These are phyloP conservation scores for Rhagium mordax DNA, from an alignment of 2,888 invertebrate species.

Conservation along the genomic window DNA sequence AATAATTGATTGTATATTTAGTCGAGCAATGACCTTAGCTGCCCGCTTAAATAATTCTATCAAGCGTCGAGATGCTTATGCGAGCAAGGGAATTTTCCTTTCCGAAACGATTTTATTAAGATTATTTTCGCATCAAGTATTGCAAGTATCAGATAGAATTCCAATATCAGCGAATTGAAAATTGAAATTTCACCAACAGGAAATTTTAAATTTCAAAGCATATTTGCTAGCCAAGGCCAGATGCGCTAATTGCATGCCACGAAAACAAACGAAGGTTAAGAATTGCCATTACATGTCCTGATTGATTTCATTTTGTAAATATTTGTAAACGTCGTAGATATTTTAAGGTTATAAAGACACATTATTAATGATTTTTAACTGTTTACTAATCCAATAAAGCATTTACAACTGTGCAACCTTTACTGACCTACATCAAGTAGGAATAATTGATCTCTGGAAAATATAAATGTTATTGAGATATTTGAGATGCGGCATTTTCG, in stretches of 20 bases:
- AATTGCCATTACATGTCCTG: conserved; percentile 26
- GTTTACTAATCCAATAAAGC: background rate
- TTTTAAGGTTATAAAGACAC: background rate
- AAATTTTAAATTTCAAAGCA: background rate
- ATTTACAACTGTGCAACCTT: background rate
- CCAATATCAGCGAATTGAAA: background rate
- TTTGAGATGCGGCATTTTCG: background rate
- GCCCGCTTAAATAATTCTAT: background rate
- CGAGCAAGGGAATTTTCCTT: background rate
- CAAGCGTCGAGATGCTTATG: background rate
- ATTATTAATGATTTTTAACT: background rate
- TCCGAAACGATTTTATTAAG: background rate
- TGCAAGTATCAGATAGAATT: background rate
- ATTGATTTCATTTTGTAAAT: background rate
- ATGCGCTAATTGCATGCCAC: background rate
- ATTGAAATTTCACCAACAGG: background rate
- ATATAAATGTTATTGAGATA: background rate
- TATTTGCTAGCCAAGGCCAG: background rate
- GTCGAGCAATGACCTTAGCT: conserved; percentile 28
- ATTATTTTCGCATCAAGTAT: background rate
- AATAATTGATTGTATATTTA: conserved; percentile 32
- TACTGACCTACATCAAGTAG: conserved; percentile 4
- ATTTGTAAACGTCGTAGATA: conserved; percentile 2
- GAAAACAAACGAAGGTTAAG: conserved; percentile 25
- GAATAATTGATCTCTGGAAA: background rate